Evolutionary conservation across 1,140 invertebrate genomes (phyloP).

Genomic region (Anoplophora glabripennis): DNA sequence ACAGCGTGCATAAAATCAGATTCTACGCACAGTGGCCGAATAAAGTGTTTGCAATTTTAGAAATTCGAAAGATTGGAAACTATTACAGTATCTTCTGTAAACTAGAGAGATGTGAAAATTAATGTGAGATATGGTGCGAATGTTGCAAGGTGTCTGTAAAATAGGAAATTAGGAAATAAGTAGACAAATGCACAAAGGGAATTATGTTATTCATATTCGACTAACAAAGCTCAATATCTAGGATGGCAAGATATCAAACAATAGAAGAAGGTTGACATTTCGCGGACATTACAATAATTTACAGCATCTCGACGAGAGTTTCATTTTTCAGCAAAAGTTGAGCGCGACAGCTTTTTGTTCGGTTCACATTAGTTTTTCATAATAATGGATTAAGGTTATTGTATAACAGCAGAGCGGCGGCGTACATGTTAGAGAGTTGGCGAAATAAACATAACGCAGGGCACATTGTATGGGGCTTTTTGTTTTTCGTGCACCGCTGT

Average conservation of each 20-base stretch:
- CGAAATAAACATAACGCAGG: constrained; percentile 26
- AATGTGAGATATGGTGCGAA: too few species aligned
- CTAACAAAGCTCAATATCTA: too few species aligned
- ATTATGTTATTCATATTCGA: too few species aligned
- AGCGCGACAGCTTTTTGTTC: constrained; percentile 30
- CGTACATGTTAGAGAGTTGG: constrained; percentile 9
- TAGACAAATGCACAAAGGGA: too few species aligned
- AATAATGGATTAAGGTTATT: constrained; percentile 33
- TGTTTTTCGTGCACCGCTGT: constrained; percentile 27
- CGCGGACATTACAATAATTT: constrained; percentile 30
- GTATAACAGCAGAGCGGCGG: constrained; percentile 21
- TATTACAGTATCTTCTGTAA: too few species aligned
- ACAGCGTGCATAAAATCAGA: too few species aligned
- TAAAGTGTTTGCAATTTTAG: too few species aligned
- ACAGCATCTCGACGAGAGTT: constrained; percentile 23
- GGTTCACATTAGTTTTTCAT: constrained; percentile 30
- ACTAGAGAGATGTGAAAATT: too few species aligned
- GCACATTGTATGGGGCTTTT: constrained; percentile 27
- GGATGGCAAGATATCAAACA: constrained; percentile 24
- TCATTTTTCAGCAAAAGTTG: constrained; percentile 27
- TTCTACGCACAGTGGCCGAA: too few species aligned
- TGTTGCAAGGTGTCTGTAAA: too few species aligned
- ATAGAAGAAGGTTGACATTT: constrained; percentile 24
- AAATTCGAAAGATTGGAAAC: too few species aligned
- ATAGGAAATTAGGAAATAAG: too few species aligned